These are phyloP conservation scores for Ranitomeya variabilis DNA, from an alignment of 2,113 vertebrate genomes.

Conservation along the genomic window DNA sequence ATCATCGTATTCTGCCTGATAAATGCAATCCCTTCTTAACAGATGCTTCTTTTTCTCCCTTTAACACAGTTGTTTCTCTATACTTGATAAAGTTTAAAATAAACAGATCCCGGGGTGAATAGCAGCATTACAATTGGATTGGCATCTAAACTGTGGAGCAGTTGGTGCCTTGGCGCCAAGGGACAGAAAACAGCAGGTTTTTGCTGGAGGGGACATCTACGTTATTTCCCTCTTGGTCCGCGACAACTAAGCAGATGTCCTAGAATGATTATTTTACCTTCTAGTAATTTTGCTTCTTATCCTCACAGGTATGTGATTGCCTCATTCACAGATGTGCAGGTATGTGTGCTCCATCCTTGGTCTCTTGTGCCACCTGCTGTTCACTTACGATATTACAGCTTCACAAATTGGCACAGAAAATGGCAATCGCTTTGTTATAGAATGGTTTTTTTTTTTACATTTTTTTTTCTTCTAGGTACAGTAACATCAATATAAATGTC, in stretches of 20 bases:
- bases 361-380: conserved; percentile 72
- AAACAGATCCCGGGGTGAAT: conserved; percentile 70
- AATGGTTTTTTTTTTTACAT: neutral
- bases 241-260: conserved; percentile 81
- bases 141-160: conserved; percentile 75
- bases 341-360: conserved; percentile 16
- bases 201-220: conserved; percentile 82
- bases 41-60: conserved; percentile 61
- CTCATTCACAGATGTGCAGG: conserved; percentile 68
- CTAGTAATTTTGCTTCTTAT: conserved; percentile 65
- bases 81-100: conserved; percentile 79
- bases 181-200: conserved; percentile 77
- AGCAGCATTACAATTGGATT: conserved; percentile 72
- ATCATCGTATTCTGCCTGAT: conserved; percentile 1
- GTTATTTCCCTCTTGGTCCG: conserved; percentile 83
- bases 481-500: no score
- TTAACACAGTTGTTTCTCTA: conserved; percentile 68
- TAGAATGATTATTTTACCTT: conserved; percentile 79
- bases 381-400: neutral
- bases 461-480: neutral
- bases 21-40: conserved; percentile 54
- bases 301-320: conserved; percentile 62
- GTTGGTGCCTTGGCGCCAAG: conserved; percentile 75
- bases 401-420: neutral
- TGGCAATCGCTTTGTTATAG: no score